phyloP scores from a whole-genome alignment of 2,797 vertebrate genomes.

The Takifugu rubripes region DNA sequence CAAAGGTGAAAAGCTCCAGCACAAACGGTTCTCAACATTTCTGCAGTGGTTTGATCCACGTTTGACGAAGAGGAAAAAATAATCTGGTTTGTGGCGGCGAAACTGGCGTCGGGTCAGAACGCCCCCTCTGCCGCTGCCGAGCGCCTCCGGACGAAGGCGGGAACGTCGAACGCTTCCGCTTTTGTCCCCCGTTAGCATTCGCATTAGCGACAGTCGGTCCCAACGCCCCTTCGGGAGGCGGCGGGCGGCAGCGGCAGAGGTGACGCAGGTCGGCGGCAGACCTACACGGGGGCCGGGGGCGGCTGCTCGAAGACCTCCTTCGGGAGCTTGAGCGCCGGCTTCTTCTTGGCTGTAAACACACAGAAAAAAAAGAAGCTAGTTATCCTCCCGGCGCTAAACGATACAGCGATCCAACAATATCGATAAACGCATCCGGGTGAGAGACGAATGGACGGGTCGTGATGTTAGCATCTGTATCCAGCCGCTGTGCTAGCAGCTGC shows the following conservation, averaged over 20 bases:
- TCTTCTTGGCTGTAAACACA: conserved; percentile 81
- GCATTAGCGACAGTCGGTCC: no score
- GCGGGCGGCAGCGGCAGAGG: background rate
- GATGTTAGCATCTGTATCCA: no score
- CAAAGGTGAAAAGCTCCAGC: background rate
- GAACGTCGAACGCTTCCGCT: no score
- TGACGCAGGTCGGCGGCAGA: background rate
- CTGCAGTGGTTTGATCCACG: no score
- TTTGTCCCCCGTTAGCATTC: no score
- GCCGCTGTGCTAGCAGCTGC: no score
- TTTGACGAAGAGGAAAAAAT: no score
- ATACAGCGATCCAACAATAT: no score
- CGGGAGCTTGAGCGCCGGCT: conserved; percentile 86
- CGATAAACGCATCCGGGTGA: no score
- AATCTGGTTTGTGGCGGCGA: background rate
- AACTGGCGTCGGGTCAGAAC: background rate
- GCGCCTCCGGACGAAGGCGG: background rate
- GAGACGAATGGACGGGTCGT: no score
- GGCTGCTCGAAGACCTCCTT: conserved; percentile 91
- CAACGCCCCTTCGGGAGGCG: no score
- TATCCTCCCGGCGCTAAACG: no score
- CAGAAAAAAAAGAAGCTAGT: background rate
- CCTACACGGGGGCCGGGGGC: conserved; percentile 83
- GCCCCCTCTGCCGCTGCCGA: conserved; percentile 8
- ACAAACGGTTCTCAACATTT: background rate